A percentile compares a stretch with the other conserved stretches of the same genome.
These are phyloP conservation scores for Panagrolaimus sp. DNA, from an alignment of 1,140 invertebrate species.

Conservation along the genomic window DNA sequence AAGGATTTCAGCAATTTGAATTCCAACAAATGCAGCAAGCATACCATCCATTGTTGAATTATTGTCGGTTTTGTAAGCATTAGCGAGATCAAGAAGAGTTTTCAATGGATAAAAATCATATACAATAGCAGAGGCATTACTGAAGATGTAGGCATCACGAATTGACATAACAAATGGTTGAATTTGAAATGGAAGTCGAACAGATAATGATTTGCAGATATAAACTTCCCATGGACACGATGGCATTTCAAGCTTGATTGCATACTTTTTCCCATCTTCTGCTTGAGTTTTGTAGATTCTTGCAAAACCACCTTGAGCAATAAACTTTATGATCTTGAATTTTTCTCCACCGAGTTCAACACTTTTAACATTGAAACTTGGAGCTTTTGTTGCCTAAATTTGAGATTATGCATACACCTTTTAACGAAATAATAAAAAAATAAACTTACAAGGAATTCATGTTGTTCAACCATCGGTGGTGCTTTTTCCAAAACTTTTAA, in stretches of 20 bases:
- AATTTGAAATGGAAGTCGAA: conserved; percentile 7
- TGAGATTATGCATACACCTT: not conserved
- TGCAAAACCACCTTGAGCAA: conserved; percentile 44
- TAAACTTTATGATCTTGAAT: conserved; percentile 31
- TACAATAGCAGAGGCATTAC: conserved; percentile 39
- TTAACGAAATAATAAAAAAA: not conserved
- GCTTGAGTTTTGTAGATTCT: conserved; percentile 28
- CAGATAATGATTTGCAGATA: conserved; percentile 26
- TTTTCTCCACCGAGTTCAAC: conserved; percentile 34
- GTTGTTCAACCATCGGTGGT: not conserved
- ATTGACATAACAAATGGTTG: conserved; percentile 33
- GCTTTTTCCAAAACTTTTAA: not conserved
- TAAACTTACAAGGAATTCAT: not conserved
- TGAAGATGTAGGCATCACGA: conserved; percentile 38
- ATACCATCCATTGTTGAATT: conserved; percentile 25
- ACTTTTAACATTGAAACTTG: not conserved
- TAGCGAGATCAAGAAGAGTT: conserved; percentile 37
- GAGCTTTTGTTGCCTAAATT: not conserved
- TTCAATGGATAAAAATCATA: conserved; percentile 41
- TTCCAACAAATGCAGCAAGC: conserved; percentile 28
- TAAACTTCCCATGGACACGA: conserved; percentile 45
- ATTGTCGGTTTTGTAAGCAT: conserved; percentile 30
- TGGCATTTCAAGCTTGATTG: conserved; percentile 39
- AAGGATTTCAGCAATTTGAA: conserved; percentile 34
- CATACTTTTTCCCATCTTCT: conserved; percentile 27